These are phyloP conservation scores for Rostratula benghalensis DNA, from an alignment of 2,113 vertebrate genomes.

Conservation along the genomic window DNA sequence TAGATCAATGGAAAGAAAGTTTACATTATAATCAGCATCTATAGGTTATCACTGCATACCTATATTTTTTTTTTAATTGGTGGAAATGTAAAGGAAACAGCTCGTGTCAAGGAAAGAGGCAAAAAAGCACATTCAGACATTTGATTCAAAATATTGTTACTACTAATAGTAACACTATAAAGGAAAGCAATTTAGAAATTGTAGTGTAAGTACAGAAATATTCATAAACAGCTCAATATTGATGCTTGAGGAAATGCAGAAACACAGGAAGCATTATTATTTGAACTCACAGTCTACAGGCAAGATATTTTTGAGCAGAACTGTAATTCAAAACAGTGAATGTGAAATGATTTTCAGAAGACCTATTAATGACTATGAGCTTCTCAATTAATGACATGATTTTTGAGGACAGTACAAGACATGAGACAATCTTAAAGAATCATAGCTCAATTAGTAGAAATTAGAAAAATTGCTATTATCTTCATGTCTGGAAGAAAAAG, in stretches of 20 bases:
- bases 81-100: neutral
- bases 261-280: neutral
- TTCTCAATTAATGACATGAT: neutral
- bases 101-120: neutral
- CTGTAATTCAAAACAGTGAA: neutral
- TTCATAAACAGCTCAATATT: neutral
- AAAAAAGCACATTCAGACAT: neutral
- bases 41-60: neutral
- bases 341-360: neutral
- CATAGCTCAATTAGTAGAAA: slow-evolving; percentile 11
- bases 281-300: neutral
- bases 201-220: neutral
- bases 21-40: neutral
- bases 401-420: neutral
- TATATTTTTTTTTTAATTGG: neutral
- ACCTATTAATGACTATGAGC: neutral
- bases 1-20: neutral
- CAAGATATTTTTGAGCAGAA: neutral
- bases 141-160: neutral
- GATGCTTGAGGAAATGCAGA: neutral
- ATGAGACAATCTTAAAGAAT: neutral
- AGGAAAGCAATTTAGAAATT: neutral
- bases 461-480: slow-evolving; percentile 6
- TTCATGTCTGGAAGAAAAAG: neutral
- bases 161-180: neutral